Conservation (phyloP, 2,888 invertebrate genomes). For the Sceliomorpha sp. region DNA sequence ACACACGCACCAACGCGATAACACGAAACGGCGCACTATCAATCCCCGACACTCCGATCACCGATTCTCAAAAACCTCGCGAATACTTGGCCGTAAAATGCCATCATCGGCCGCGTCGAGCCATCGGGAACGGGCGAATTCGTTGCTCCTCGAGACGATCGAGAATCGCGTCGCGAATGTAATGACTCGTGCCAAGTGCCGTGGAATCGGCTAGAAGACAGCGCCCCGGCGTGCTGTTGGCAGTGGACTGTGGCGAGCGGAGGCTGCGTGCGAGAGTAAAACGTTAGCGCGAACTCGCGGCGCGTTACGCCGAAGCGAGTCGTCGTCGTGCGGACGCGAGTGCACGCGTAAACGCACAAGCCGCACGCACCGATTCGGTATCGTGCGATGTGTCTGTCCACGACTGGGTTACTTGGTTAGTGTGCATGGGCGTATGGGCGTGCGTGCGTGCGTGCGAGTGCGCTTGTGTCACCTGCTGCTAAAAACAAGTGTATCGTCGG, state of each 20-base stretch:
- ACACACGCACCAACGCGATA: background rate
- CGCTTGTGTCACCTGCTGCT: constrained; percentile 38
- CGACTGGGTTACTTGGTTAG: too few species aligned
- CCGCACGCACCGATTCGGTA: constrained; percentile 54
- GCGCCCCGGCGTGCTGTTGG: constrained; percentile 66
- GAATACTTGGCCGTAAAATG: too few species aligned
- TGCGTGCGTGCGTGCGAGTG: constrained; percentile 21
- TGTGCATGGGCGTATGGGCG: too few species aligned
- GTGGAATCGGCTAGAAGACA: constrained; percentile 63
- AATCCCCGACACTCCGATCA: too few species aligned
- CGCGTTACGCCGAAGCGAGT: constrained; percentile 59
- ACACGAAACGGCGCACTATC: constrained; percentile 12
- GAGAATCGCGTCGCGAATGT: constrained; percentile 11
- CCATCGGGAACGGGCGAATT: too few species aligned
- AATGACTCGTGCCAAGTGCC: constrained; percentile 53
- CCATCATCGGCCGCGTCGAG: too few species aligned
- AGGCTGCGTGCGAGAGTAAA: constrained; percentile 70
- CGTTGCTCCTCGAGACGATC: too few species aligned
- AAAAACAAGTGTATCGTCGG: constrained; percentile 15
- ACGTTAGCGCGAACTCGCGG: constrained; percentile 71
- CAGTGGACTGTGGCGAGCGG: constrained; percentile 69
- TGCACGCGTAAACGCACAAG: constrained; percentile 39
- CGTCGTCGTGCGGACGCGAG: constrained; percentile 39
- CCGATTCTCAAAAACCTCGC: too few species aligned
- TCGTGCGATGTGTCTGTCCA: constrained; percentile 1